Percentiles rank a stretch among this genome's conserved stretches.
These are phyloP conservation scores for Myotis findleyi DNA, from an alignment of 2,797 vertebrate species.

Conservation along the genomic window DNA sequence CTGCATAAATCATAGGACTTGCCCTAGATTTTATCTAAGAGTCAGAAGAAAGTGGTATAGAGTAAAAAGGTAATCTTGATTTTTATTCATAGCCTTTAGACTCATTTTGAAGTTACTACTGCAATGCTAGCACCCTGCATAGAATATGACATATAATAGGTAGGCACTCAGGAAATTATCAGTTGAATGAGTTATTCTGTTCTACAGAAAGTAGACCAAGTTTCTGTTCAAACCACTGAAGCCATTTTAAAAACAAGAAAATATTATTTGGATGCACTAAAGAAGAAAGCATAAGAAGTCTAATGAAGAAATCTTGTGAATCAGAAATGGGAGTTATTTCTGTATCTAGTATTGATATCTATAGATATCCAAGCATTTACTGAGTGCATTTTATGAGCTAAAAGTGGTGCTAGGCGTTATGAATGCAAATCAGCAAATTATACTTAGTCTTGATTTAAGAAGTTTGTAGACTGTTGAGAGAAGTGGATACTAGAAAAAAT, in stretches of 20 bases:
- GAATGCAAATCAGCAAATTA: neutral
- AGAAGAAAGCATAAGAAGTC: neutral
- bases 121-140: neutral
- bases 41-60: neutral
- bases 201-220: neutral
- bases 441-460: neutral
- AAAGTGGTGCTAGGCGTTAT: neutral
- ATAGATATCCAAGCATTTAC: neutral
- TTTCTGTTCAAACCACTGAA: neutral
- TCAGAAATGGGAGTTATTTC: neutral
- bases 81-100: neutral
- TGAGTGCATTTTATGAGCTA: neutral
- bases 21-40: conserved; percentile 55
- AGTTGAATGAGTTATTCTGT: neutral
- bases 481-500: neutral
- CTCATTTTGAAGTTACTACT: neutral
- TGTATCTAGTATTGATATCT: neutral
- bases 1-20: conserved; percentile 42
- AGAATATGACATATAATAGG: neutral
- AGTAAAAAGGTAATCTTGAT: neutral
- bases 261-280: neutral
- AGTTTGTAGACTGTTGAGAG: neutral
- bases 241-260: neutral
- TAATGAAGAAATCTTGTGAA: neutral
- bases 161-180: neutral